phyloP scores from a whole-genome alignment of 2,888 invertebrate species.

The Bembecia ichneumoniformis region DNA sequence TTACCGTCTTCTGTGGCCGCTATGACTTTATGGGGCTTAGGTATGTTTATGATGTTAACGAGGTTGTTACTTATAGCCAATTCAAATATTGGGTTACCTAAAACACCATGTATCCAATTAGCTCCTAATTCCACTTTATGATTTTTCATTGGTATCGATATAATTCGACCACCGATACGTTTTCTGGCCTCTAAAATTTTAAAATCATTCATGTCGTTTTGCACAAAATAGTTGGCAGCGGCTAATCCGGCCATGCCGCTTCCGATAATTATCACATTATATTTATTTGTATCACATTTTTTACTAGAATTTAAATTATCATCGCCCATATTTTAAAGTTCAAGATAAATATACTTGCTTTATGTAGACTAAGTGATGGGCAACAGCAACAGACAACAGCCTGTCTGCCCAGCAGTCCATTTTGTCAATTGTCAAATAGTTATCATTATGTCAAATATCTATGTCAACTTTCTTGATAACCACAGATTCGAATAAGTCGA shows the following conservation, averaged over 20 bases:
- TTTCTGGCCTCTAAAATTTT: constrained; percentile 85
- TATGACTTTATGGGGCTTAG: constrained; percentile 90
- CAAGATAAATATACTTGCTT: too few relatives aligned
- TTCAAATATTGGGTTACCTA: constrained; percentile 91
- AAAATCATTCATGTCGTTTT: constrained; percentile 85
- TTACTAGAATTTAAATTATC: constrained; percentile 65
- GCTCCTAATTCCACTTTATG: constrained; percentile 88
- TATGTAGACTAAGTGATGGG: too few relatives aligned
- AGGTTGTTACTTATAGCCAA: constrained; percentile 87
- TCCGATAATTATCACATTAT: constrained; percentile 86
- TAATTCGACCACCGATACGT: constrained; percentile 86
- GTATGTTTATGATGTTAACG: constrained; percentile 86
- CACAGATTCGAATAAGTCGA: too few relatives aligned
- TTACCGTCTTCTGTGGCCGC: constrained; percentile 91
- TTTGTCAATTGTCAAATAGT: too few relatives aligned
- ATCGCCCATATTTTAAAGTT: constrained; percentile 52
- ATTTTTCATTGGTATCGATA: constrained; percentile 77
- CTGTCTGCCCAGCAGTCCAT: too few relatives aligned
- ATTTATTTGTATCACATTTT: constrained; percentile 64
- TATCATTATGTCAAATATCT: too few relatives aligned
- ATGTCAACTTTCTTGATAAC: too few relatives aligned
- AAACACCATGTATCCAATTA: constrained; percentile 94
- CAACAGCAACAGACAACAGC: too few relatives aligned
- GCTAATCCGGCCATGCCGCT: constrained; percentile 90
- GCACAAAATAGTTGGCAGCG: constrained; percentile 85